phyloP scores from a whole-genome alignment of 1,140 invertebrate genomes.

The Drosophila kikkawai region DNA sequence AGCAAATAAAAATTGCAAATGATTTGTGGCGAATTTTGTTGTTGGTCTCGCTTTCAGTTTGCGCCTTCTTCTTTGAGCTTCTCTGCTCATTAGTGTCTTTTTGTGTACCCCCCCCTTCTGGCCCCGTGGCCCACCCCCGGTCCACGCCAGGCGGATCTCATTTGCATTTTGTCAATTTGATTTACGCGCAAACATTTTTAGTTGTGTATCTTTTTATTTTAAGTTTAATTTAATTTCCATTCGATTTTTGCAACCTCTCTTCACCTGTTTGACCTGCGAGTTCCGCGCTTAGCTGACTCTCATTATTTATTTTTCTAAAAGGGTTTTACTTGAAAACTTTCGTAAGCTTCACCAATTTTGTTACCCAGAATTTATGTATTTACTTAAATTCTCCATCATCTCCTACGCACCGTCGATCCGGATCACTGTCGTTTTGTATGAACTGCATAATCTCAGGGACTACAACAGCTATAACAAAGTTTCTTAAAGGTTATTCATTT shows the following conservation, averaged over 20 bases:
- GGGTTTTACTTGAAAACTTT: not conserved
- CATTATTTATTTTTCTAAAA: not conserved
- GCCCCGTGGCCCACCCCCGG: not conserved
- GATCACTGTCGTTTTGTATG: too few relatives aligned
- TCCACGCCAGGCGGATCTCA: slow-evolving; percentile 11
- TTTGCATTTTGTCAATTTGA: slow-evolving; percentile 78
- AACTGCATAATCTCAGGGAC: not conserved
- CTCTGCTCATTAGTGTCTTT: slow-evolving; percentile 77
- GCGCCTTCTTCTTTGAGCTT: slow-evolving; percentile 60
- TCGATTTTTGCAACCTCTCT: slow-evolving; percentile 30
- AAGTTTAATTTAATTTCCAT: slow-evolving; percentile 40
- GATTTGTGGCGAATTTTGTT: slow-evolving; percentile 76
- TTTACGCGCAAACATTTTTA: slow-evolving; percentile 74
- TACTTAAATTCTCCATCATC: not conserved
- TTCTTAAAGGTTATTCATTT: too few relatives aligned
- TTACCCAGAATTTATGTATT: too few relatives aligned
- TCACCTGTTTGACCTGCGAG: not conserved
- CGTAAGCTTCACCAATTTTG: not conserved
- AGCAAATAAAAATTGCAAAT: slow-evolving; percentile 74
- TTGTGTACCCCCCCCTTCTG: slow-evolving; percentile 40
- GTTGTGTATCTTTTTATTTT: slow-evolving; percentile 22
- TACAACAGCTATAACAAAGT: too few relatives aligned
- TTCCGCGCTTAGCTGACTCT: not conserved
- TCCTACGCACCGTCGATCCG: not conserved
- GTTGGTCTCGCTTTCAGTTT: slow-evolving; percentile 65